These are phyloP conservation scores for Caretta caretta DNA, from an alignment of 2,113 vertebrate species.

Conservation along the genomic window DNA sequence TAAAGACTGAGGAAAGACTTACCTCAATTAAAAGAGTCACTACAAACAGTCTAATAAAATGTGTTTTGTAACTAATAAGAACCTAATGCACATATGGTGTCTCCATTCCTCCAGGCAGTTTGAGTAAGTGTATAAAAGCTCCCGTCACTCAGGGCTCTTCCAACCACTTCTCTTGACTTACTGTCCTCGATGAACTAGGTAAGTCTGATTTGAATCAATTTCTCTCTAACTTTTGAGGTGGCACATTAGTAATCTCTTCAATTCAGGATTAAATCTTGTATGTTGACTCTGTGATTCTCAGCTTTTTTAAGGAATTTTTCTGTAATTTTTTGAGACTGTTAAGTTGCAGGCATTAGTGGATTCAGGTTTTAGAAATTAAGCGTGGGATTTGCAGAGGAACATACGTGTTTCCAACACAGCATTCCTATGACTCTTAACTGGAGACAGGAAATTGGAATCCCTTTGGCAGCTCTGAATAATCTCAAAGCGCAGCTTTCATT, in stretches of 20 bases:
- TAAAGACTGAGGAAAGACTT: too few relatives aligned
- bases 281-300: neutral
- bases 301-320: too few relatives aligned
- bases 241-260: neutral
- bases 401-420: too few relatives aligned
- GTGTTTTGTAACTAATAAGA: neutral
- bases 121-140: neutral
- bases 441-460: too few relatives aligned
- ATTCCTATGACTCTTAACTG: too few relatives aligned
- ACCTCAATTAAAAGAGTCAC: neutral
- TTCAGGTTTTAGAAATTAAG: too few relatives aligned
- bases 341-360: too few relatives aligned
- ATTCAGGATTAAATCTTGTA: neutral
- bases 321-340: too few relatives aligned
- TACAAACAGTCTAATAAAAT: neutral
- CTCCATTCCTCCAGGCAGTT: neutral
- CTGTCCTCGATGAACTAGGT: neutral
- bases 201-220: neutral
- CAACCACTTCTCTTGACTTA: neutral
- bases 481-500: too few relatives aligned
- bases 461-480: too few relatives aligned
- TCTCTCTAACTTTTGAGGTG: neutral
- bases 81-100: neutral
- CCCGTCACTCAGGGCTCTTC: neutral
- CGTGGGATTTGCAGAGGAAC: too few relatives aligned